Evolutionary conservation across 2,797 vertebrate species (phyloP).

Genomic region (Chloroceryle amazona): DNA sequence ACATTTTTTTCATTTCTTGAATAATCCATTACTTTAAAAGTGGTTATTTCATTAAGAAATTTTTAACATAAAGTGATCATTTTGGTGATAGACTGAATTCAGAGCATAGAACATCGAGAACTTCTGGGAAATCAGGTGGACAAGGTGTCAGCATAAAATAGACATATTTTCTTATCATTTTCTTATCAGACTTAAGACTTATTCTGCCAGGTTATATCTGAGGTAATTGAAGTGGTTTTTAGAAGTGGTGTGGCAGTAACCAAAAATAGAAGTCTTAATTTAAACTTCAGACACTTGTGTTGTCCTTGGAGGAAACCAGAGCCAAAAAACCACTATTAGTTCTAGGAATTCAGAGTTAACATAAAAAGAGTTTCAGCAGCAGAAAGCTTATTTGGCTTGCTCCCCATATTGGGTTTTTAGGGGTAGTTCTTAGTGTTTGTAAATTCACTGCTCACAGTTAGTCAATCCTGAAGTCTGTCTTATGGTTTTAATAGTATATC

Average conservation of each 20-base stretch:
- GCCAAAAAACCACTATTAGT: neutral
- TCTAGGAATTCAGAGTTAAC: conserved; percentile 3
- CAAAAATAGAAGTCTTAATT: neutral
- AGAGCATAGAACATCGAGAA: neutral
- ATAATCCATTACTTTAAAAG: neutral
- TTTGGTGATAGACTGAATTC: neutral
- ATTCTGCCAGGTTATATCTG: neutral
- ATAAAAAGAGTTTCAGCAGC: neutral
- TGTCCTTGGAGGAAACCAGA: neutral
- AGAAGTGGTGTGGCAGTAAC: neutral
- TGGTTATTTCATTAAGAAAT: neutral
- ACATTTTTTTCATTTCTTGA: neutral
- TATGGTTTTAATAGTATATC: neutral
- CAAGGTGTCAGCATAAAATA: neutral
- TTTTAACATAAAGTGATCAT: neutral
- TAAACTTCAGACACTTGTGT: neutral
- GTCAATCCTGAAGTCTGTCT: neutral
- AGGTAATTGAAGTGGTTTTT: neutral
- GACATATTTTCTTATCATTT: neutral
- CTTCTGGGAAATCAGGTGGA: neutral
- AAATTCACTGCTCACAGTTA: neutral
- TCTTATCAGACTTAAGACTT: neutral
- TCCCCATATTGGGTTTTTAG: neutral
- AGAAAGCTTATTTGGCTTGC: neutral
- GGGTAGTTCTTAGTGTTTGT: neutral